Evolutionary conservation across 1,140 invertebrate genomes (phyloP).

Genomic region (Hydropsyche tenuis): DNA sequence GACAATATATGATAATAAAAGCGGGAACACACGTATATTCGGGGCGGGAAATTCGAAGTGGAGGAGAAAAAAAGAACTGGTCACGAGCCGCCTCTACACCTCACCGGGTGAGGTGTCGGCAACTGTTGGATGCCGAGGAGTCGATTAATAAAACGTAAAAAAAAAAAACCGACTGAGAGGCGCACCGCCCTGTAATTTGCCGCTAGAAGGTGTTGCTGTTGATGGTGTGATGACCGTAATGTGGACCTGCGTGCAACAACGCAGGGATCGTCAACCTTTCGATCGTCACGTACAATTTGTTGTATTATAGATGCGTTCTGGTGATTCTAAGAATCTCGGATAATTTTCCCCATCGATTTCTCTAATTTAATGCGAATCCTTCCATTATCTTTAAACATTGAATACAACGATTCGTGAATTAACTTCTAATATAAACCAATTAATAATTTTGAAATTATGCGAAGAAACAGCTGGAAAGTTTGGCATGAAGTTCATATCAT

Average conservation of each 20-base stretch:
- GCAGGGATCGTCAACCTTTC: background rate
- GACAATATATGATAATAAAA: conserved; percentile 8
- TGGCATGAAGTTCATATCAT: no score
- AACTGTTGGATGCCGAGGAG: conserved; percentile 1
- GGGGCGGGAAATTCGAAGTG: background rate
- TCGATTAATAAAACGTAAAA: conserved; percentile 22
- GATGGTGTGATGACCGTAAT: conserved; percentile 48
- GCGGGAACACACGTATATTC: no score
- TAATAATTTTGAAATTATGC: no score
- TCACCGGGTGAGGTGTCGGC: conserved; percentile 16
- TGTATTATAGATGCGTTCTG: no score
- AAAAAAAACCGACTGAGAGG: conserved; percentile 29
- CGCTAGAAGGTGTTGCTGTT: conserved; percentile 49
- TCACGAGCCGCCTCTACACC: background rate
- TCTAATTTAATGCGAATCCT: no score
- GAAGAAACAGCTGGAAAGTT: no score
- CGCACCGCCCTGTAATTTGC: conserved; percentile 49
- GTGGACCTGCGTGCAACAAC: conserved; percentile 38
- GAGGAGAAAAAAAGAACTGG: background rate
- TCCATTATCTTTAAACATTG: no score
- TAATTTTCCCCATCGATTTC: no score
- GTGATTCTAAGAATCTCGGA: no score
- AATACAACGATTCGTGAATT: no score
- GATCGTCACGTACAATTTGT: no score
- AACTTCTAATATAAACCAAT: no score